Evolutionary conservation across 2,113 vertebrate genomes (phyloP), one percentile per base, ranked within the genome.

Genomic region (Leucopternis melanops): DNA sequence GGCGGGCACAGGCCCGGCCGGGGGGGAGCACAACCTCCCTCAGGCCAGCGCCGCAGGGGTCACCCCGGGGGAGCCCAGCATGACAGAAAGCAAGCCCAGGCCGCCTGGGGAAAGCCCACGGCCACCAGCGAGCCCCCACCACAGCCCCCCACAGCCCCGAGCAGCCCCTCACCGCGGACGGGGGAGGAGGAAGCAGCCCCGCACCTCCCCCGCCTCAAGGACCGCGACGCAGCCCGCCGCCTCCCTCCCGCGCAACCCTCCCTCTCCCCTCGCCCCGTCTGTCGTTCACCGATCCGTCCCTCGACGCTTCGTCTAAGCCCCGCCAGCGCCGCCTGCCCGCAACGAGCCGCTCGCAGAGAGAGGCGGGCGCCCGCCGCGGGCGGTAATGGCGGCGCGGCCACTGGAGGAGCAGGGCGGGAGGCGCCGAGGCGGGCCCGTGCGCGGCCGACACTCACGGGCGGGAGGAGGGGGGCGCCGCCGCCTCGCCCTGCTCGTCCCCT

Each of bases 401-500:
- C 44, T 32, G 52, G 50, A n/a, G 36, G 65, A 54, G 54, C 45
- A 20, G 42, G 18, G 74, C 29, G 13, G 29, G 20, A 25, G 11
- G 50, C 4, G 44, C 17, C 2, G 55, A 15, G 50, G 34, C 27
- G 18, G 10, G 20, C 1, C 3, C 2, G 1, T 12, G 16, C 2
- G 17, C 2, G 5, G 47, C 6, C 7, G 6, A 0, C 12, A 1
- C 26, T 22, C 3, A 5, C 9, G 9, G 59, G 44, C 5, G 2
- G 42, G 9, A 3, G 20, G 6, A 2, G 32, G 29, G 36, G 17
- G 4, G n/a, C 3, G 0, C 11, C 1, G 11, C 2, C 0, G 19
- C 3, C 2, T 1, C 5, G 1, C 7, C 5, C 4, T 5, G 7
- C 9, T 38, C 0, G 1, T 29, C 5, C 5, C 7, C 20, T 17